Evolutionary conservation across 2,113 vertebrate species (phyloP), one percentile per base, ranked within the genome.

Genomic region (Sitta europaea): DNA sequence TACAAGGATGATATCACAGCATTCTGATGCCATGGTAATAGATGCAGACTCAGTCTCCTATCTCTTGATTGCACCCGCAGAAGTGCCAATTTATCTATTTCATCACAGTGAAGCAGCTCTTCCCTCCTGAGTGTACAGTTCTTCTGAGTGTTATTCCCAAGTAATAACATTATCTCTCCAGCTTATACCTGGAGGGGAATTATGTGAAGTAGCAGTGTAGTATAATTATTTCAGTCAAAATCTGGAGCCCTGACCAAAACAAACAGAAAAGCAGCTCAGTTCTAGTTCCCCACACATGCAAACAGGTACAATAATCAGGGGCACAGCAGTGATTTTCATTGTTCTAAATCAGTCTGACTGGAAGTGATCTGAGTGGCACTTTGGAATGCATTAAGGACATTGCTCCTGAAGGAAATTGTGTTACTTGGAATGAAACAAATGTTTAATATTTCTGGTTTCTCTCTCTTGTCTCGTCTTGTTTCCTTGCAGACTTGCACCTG

Each of bases 31-130:
- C 80, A 63, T 81, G 72, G 78, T 83, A 93, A 86, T 83, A 50
- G 88, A 88, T 94, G 78, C 82, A 88, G 67, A 14, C 68, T 80
- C 63, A 43, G 72, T n/a, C 74, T 83, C 79, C 0, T 86, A 94
- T 88, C 88, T 93, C 71, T 51, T 92, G 86, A 95, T 93, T 95
- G 83, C 76, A 95, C 86, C 31, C 23, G 2, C 38, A 88, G 88
- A 86, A 93, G 51, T 74, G 72, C 63, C 68, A 74, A 66, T 95
- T 95, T 93, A 94, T 93, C 92, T 95, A 17, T 93, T 94, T 80
- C 72, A 88, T 92, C 83, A 73, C 75, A 43, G 72, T 71, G 80
- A 92, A 94, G 94, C 83, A 94, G 91, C 76, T 86, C 72, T 94
- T 89, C 40, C 57, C 79, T 90, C 53, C 83, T 71, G 76, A 92